phyloP scores from a whole-genome alignment of 2,797 vertebrate genomes.

The Alosa sapidissima region DNA sequence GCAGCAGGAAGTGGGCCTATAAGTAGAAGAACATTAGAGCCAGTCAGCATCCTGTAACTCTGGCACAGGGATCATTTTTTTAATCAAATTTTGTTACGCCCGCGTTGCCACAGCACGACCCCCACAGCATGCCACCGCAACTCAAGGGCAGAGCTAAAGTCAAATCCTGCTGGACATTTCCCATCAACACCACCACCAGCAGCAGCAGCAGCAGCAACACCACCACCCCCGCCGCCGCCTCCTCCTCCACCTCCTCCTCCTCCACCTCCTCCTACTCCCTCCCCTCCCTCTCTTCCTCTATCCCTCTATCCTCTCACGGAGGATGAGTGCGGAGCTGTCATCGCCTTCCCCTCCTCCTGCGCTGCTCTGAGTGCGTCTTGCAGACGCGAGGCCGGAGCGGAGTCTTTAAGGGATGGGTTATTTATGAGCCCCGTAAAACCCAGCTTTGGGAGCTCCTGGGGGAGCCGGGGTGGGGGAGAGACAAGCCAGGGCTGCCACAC shows the following conservation, averaged over 20 bases:
- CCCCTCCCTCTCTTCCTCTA: not conserved
- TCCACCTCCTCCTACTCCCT: slow-evolving; percentile 45
- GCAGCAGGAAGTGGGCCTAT: slow-evolving; percentile 23
- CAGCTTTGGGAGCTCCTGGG: slow-evolving; percentile 29
- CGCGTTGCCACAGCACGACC: slow-evolving; percentile 1
- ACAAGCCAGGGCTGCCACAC: not conserved
- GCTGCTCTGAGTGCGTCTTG: not conserved
- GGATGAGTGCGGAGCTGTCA: slow-evolving; percentile 20
- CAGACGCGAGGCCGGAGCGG: not conserved
- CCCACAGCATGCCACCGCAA: slow-evolving; percentile 15
- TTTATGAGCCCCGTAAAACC: slow-evolving; percentile 42
- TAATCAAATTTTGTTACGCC: slow-evolving; percentile 36
- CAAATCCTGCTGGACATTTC: slow-evolving; percentile 50
- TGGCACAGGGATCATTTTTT: slow-evolving; percentile 40
- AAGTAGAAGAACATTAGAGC: slow-evolving; percentile 31
- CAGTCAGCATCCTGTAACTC: slow-evolving; percentile 42
- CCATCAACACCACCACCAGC: slow-evolving; percentile 59
- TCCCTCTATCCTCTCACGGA: slow-evolving; percentile 38
- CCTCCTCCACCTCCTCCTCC: slow-evolving; percentile 54
- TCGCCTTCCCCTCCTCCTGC: not conserved
- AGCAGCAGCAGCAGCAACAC: too few relatives aligned
- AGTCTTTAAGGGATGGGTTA: slow-evolving; percentile 31
- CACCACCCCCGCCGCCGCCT: slow-evolving; percentile 56
- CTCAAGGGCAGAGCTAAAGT: slow-evolving; percentile 71
- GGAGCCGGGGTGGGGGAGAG: not conserved